These are phyloP conservation scores for Astyanax mexicanus DNA, from an alignment of 2,797 vertebrate genomes.

Conservation along the genomic window DNA sequence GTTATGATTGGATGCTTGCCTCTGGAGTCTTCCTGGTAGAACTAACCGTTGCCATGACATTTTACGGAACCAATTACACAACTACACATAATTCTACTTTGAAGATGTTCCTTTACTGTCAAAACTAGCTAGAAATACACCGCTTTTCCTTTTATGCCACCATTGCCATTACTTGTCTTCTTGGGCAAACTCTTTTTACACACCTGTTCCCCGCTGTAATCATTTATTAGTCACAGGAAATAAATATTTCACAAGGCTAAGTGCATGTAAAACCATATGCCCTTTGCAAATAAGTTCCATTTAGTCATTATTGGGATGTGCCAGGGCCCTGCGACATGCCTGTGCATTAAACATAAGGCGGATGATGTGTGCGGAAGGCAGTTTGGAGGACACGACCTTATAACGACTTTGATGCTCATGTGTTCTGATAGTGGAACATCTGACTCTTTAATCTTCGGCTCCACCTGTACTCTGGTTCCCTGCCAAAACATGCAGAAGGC, in stretches of 20 bases:
- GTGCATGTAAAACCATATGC: neutral
- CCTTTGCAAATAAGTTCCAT: neutral
- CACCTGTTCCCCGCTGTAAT: neutral
- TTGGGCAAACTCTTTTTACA: neutral
- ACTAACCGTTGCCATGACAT: too few relatives aligned
- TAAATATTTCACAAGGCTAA: neutral
- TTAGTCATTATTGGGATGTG: neutral
- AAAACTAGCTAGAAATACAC: neutral
- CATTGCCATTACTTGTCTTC: neutral
- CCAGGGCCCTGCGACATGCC: neutral
- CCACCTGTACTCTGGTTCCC: conserved; percentile 12
- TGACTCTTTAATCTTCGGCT: conserved; percentile 46
- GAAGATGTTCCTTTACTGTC: neutral
- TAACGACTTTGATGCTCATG: conserved; percentile 19
- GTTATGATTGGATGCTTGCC: too few relatives aligned
- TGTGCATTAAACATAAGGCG: neutral
- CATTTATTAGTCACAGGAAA: conserved; percentile 9
- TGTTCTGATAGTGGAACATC: conserved; percentile 40
- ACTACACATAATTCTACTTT: neutral
- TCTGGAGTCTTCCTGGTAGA: too few relatives aligned
- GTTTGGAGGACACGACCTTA: conserved; percentile 13
- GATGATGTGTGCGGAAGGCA: neutral
- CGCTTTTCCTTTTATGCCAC: neutral
- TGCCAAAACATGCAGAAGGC: conserved; percentile 24
- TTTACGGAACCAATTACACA: neutral